Evolutionary conservation across 2,113 vertebrate species (phyloP).

Genomic region (Catharus bicknelli): DNA sequence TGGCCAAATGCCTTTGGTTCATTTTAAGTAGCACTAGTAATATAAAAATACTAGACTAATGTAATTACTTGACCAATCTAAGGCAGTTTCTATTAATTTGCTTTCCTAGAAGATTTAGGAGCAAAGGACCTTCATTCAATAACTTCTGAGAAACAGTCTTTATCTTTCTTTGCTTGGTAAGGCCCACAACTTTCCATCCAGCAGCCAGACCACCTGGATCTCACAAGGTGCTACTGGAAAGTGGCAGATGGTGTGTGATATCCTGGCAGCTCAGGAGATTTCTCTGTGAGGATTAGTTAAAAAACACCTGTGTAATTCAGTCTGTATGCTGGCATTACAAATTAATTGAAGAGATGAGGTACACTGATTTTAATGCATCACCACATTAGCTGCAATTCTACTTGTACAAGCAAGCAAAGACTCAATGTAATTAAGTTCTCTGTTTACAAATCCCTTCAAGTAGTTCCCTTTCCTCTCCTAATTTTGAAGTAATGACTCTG

Average conservation of each 20-base stretch:
- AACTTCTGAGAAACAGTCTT: neutral
- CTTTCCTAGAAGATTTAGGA: neutral
- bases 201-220: neutral
- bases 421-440: neutral
- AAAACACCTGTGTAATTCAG: neutral
- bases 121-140: neutral
- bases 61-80: neutral
- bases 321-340: neutral
- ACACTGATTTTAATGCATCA: neutral
- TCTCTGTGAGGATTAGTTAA: neutral
- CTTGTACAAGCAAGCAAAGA: neutral
- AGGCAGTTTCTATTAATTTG: neutral
- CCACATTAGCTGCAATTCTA: neutral
- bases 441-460: neutral
- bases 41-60: neutral
- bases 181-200: neutral
- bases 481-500: neutral
- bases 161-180: neutral
- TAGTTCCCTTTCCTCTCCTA: neutral
- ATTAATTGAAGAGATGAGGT: neutral
- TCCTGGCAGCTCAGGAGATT: neutral
- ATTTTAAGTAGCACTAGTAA: neutral
- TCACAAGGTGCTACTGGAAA: neutral
- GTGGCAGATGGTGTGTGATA: neutral
- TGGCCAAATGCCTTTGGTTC: neutral